Base-by-base conservation (phyloP, 2,113 vertebrate species). In the Hydropotes inermis region DNA sequence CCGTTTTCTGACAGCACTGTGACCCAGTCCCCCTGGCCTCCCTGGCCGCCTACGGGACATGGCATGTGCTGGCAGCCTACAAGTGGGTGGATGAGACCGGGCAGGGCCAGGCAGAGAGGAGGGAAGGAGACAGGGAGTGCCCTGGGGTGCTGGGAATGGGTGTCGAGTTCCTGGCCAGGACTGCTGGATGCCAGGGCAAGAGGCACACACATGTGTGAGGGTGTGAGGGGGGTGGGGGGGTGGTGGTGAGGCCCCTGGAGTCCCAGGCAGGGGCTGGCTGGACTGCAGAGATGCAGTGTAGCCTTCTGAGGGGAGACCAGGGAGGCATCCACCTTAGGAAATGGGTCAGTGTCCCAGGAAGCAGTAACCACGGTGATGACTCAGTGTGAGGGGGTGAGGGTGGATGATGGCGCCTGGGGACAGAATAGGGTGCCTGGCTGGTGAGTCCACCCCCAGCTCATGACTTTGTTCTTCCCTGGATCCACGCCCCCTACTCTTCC, bases 61-160 rank as follows among this genome's bases (percentile, higher is more conserved):
- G 21, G 54, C 16, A 30, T 82, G 89, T 97, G 86, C 47, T 88
- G 61, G 89, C 58, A 95, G 67, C 57, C 87, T 85, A 83, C 96
- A 96, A 97, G 95, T 97, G 97, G 94, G 93, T 89, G 93, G 61
- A 36, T 25, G 33, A 54, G 55, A 60, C 39, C 57, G 61, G 81
- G 52, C 87, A 96, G 87, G 57, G 45, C 81, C 52, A 0, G 27
- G 82, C 76, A 60, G 52, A 55, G 19, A 67, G n/a, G 58, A 76
- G 76, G 25, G 33, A n/a, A 85, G 16, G 36, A 86, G 50, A 50
- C 50, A 91, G 50, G 83, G 89, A 64, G 89, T 60, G 93, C 83
- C 87, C 33, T 2, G 4, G 54, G 85, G 81, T 50, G 81, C 54
- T 39, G 28, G 83, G 43, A 93, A 95, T 89, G 91, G 78, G 58